Evolutionary conservation across 2,797 vertebrate species (phyloP), one percentile per base, ranked within the genome.

Genomic region (Varecia variegata): DNA sequence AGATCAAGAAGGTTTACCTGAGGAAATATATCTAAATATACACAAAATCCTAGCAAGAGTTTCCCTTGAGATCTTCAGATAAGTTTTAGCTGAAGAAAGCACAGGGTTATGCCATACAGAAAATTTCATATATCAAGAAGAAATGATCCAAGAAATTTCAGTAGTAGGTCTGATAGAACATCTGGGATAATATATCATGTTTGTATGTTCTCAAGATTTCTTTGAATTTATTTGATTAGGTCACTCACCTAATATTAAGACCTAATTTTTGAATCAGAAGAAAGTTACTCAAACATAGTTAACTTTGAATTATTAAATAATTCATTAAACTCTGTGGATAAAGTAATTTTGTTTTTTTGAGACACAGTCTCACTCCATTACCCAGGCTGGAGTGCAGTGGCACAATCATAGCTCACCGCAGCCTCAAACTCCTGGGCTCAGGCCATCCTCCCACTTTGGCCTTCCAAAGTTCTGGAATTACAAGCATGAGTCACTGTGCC

Each of bases 131-230:
- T 85, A 96, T 94, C 94, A 62, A 93, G 80, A 95, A 98, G 82
- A 85, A 91, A 68, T n/a, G 30, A 93, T 95, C 77, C 81, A 92
- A 76, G 40, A 86, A 94, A 80, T 96, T 95, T 94, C 82, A 96
- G 91, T 15, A 97, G 88, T 93, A 96, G 82, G 94, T 96, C 89
- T 98, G 84, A 89, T 93, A 96, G 85, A 97, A 91, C 82, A 93
- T 5, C 15, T 89, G 87, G 82, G 74, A 73, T 84, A 94, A 95
- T 81, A 73, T 58, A 94, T 21, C 80, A 80, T 30, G 1, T 56
- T 38, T 65, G 77, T 77, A 3, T 95, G 32, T 73, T 15, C 20
- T 88, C n/a, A 68, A 45, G 60, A 32, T 81, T 47, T 76, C 38
- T 83, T 92, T 27, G 56, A 88, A n/a, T 43, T 91, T 76, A 3